Evolutionary conservation across 2,113 vertebrate species (phyloP).

Genomic region (Galeopterus variegatus): DNA sequence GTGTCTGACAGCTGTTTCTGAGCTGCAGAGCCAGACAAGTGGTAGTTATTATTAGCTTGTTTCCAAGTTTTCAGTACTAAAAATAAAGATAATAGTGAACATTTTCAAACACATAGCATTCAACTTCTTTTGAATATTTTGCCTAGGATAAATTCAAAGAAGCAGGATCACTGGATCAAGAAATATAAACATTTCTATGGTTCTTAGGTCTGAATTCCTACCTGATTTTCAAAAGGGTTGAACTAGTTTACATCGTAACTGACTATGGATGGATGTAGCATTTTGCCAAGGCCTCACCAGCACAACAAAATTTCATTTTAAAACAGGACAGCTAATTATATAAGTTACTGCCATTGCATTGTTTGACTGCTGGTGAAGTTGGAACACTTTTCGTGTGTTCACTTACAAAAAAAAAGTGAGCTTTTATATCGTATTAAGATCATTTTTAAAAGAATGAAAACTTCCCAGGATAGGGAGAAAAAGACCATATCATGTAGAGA

Average conservation of each 20-base stretch:
- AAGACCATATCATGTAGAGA: neutral
- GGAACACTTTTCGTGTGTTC: neutral
- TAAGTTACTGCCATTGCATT: neutral
- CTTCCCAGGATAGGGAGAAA: neutral
- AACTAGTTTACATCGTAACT: neutral
- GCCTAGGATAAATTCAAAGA: neutral
- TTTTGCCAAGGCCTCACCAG: neutral
- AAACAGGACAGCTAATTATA: neutral
- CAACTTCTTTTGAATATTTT: slow-evolving; percentile 24
- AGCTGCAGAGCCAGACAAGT: neutral
- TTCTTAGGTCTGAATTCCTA: neutral
- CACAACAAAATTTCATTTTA: neutral
- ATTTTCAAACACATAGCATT: neutral
- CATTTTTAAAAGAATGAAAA: neutral
- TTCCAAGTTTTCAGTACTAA: neutral
- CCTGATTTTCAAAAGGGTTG: neutral
- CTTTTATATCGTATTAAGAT: neutral
- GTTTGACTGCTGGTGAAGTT: neutral
- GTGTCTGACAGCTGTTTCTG: neutral
- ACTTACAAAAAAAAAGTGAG: neutral
- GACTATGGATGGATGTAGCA: accelerated
- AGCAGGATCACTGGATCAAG: neutral
- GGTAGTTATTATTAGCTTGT: neutral
- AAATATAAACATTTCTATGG: neutral
- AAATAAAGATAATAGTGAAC: neutral